Evolutionary conservation across 2,797 vertebrate species (phyloP), one percentile per base, ranked within the genome.

Genomic region (Brachyrhaphis roseni): DNA sequence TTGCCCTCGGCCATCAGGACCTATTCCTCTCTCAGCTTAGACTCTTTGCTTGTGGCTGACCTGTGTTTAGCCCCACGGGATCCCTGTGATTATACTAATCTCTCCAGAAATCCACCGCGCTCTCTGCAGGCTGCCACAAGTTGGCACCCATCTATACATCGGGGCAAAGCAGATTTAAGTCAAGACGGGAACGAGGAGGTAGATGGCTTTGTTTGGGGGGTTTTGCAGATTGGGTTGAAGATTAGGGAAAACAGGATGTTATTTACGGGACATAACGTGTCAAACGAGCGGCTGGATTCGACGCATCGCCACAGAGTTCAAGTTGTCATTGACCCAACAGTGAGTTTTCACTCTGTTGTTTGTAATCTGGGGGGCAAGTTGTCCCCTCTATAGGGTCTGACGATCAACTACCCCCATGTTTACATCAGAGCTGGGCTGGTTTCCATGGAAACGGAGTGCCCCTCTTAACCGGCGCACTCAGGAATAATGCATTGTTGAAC

Each of bases 401-500:
- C 84, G 77, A 91, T 90, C 83, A 85, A 90, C 93, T 92, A 91
- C 91, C 92, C 90, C 93, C 90, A 87, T 93, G 92, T 95, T 94
- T 94, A 94, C 93, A 94, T 93, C 90, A 87, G 89, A 91, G 89
- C 84, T 59, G 46, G 89, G 90, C 88, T 81, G 91, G 94, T 94
- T 93, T 85, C 93, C 87, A 95, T 94, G 93, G 93, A 91, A 91
- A 95, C 49, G 94, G 92, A 94, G 94, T 94, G 91, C 92, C 94
- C 94, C 94, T 94, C 94, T 95, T 94, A 95, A 94, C 94, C 93
- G 93, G 93, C 93, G 94, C 94, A 95, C 94, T 95, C 94, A 95
- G 94, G 93, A 94, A 95, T 95, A 95, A 95, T 95, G 93, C 94
- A 95, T 95, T 95, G 93, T 94, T 95, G 93, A 95, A 95, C 92